A percentile compares a stretch with the other conserved stretches of the same genome.
These are phyloP conservation scores for Hippocampus zosterae DNA, from an alignment of 2,113 vertebrate genomes.

Conservation along the genomic window DNA sequence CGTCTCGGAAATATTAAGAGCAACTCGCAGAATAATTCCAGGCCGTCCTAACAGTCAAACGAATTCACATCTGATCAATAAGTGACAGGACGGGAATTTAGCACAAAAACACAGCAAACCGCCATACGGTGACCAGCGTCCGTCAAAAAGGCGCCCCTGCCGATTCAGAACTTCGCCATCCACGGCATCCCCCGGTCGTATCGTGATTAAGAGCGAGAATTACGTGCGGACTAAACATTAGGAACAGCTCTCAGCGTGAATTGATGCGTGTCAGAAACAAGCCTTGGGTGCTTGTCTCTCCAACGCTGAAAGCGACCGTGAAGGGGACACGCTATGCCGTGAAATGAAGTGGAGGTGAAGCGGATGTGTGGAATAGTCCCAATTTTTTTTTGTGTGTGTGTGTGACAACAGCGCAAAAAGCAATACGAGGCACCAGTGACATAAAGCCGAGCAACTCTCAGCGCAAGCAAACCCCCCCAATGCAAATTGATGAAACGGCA, in stretches of 20 bases:
- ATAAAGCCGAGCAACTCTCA: neutral
- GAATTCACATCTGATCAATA: neutral
- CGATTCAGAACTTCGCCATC: neutral
- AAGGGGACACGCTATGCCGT: neutral
- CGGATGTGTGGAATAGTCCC: neutral
- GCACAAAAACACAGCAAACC: neutral
- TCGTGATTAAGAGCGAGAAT: neutral
- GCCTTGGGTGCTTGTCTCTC: neutral
- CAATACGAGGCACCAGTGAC: neutral
- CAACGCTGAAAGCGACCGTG: neutral
- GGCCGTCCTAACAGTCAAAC: neutral
- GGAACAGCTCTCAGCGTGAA: neutral
- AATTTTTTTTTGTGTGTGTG: neutral
- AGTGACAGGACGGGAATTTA: neutral
- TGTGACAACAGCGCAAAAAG: neutral
- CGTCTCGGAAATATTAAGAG: neutral
- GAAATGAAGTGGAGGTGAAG: neutral
- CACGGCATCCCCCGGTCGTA: neutral
- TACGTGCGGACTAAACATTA: neutral
- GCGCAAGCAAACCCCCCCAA: no score
- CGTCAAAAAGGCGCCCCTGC: neutral
- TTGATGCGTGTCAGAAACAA: neutral
- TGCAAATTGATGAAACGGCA: no score
- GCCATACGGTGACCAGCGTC: neutral
- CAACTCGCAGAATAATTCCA: neutral